phyloP scores from a whole-genome alignment of 1,140 invertebrate species.

The Eueides isabella region DNA sequence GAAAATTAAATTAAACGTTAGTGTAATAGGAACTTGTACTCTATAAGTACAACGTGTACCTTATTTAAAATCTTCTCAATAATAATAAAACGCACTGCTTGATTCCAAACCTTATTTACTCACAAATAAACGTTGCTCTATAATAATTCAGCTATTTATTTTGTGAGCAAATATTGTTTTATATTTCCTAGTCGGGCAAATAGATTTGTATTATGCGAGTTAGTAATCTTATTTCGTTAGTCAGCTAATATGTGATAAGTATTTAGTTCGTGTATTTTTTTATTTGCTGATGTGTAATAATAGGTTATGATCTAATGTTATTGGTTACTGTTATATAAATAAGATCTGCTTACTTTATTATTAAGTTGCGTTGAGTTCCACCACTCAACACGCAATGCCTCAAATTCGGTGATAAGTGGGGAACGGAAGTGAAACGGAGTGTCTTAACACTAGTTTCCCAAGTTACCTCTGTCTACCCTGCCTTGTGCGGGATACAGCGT shows the following conservation, averaged over 20 bases:
- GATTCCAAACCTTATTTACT: constrained; percentile 71
- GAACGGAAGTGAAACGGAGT: no score
- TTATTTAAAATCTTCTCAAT: constrained; percentile 1
- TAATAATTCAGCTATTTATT: constrained; percentile 56
- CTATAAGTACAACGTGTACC: not conserved
- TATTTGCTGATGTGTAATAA: not conserved
- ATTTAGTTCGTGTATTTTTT: constrained; percentile 20
- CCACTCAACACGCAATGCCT: no score
- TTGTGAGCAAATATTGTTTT: constrained; percentile 64
- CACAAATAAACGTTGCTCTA: constrained; percentile 55
- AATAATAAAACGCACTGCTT: constrained; percentile 31
- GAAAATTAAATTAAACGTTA: not conserved
- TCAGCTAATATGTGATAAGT: constrained; percentile 32
- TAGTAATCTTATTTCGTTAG: constrained; percentile 53
- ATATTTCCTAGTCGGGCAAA: constrained; percentile 66
- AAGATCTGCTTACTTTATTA: no score
- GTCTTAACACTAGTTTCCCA: no score
- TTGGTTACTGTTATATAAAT: not conserved
- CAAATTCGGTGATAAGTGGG: no score
- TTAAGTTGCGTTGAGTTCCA: no score
- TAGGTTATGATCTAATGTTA: not conserved
- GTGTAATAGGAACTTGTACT: not conserved
- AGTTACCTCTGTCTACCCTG: no score
- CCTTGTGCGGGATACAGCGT: no score
- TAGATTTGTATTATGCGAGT: constrained; percentile 64